Evolutionary conservation across 2,113 vertebrate species (phyloP).

Genomic region (Tamias sibiricus): DNA sequence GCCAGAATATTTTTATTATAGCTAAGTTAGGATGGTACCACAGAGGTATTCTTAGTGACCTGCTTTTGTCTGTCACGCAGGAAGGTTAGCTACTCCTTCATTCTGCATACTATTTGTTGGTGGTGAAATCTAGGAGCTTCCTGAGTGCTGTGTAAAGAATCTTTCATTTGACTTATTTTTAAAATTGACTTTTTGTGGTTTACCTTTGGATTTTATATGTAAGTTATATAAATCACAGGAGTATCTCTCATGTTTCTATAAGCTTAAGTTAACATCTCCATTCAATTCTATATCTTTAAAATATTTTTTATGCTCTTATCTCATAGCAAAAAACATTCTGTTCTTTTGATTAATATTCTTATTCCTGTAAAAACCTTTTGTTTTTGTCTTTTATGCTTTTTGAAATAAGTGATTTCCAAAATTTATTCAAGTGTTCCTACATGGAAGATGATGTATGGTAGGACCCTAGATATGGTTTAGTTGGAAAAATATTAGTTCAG

Average conservation of each 20-base stretch:
- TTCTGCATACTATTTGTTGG: not conserved
- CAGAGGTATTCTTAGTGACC: not conserved
- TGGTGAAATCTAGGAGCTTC: not conserved
- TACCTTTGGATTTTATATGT: not conserved
- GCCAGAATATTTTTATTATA: not conserved
- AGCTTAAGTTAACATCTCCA: not conserved
- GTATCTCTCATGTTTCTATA: not conserved
- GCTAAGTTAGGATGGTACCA: not conserved
- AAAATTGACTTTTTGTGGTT: not conserved
- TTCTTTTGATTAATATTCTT: not conserved
- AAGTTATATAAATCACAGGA: not conserved
- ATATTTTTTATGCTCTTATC: not conserved
- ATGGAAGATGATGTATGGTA: not conserved
- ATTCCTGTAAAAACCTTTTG: not conserved
- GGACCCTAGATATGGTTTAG: not conserved
- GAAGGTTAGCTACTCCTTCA: not conserved
- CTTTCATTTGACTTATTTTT: not conserved
- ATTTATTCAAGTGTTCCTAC: not conserved
- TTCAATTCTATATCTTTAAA: not conserved
- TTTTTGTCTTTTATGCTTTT: conserved; percentile 14
- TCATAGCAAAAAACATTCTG: not conserved
- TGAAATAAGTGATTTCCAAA: not conserved
- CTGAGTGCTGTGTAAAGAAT: not conserved
- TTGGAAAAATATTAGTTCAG: not conserved
- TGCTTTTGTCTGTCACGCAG: not conserved